phyloP scores from a whole-genome alignment of 2,113 vertebrate species.

The Panthera tigris region DNA sequence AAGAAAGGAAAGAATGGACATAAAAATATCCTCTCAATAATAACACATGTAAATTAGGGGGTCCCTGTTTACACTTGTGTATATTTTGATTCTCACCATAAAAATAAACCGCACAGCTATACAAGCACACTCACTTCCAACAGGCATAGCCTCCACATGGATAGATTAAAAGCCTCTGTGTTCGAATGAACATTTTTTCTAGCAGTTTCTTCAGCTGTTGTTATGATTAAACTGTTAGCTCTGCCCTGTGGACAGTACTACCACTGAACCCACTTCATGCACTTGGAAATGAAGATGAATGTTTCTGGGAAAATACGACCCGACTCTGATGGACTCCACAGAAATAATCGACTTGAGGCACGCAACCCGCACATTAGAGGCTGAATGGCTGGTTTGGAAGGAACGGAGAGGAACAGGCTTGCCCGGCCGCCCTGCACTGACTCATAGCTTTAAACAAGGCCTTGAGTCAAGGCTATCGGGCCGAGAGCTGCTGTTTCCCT shows the following conservation, averaged over 20 bases:
- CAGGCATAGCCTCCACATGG: not conserved
- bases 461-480: constrained; percentile 87
- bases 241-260: constrained; percentile 72
- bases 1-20: not conserved
- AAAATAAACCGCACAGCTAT: not conserved
- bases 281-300: constrained; percentile 88
- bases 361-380: constrained; percentile 88
- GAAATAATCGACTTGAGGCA: constrained; percentile 87
- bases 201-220: constrained; percentile 63
- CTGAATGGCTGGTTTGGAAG: constrained; percentile 84
- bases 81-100: not conserved
- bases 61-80: not conserved
- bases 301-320: constrained; percentile 82
- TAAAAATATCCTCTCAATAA: not conserved
- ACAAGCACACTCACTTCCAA: not conserved
- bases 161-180: not conserved
- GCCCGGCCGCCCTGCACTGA: constrained; percentile 83
- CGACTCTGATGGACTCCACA: constrained; percentile 83
- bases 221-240: constrained; percentile 75
- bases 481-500: constrained; percentile 85
- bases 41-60: not conserved
- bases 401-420: constrained; percentile 79
- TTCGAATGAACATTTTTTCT: constrained; percentile 39
- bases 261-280: constrained; percentile 82
- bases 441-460: constrained; percentile 90